These are phyloP conservation scores for Hestina assimilis DNA, from an alignment of 1,140 invertebrate genomes.

Conservation along the genomic window DNA sequence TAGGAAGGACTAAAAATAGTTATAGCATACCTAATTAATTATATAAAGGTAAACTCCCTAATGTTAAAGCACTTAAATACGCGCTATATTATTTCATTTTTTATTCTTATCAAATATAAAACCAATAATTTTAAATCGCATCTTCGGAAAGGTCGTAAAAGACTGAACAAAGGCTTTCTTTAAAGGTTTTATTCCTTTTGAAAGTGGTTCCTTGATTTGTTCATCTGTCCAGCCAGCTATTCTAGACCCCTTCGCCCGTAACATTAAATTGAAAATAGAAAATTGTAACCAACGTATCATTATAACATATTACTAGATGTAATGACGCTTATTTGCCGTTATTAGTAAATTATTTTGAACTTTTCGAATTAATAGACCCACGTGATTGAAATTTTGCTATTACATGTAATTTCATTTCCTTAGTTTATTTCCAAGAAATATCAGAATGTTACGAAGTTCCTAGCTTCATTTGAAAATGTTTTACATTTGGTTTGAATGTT, in stretches of 20 bases:
- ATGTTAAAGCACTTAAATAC: too few relatives aligned
- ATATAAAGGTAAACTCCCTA: too few relatives aligned
- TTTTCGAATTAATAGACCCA: not conserved
- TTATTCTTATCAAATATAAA: not conserved
- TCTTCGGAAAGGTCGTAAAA: not conserved
- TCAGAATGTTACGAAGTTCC: too few relatives aligned
- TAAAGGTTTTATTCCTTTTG: conserved; percentile 7
- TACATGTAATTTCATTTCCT: not conserved
- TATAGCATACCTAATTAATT: too few relatives aligned
- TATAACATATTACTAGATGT: conserved; percentile 29
- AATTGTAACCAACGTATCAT: conserved; percentile 44
- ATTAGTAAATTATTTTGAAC: conserved; percentile 29
- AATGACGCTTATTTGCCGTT: conserved; percentile 27
- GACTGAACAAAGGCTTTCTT: conserved; percentile 1
- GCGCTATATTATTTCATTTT: too few relatives aligned
- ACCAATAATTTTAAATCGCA: not conserved
- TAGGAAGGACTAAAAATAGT: too few relatives aligned
- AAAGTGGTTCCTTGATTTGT: not conserved
- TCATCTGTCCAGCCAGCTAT: conserved; percentile 12
- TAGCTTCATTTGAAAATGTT: too few relatives aligned
- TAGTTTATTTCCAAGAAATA: too few relatives aligned
- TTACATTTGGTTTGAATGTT: too few relatives aligned
- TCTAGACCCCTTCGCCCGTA: conserved; percentile 23
- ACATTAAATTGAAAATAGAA: conserved; percentile 57
- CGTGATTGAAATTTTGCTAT: not conserved